These are phyloP conservation scores for Rotaria socialis DNA, from an alignment of 2,888 invertebrate species.

Conservation along the genomic window DNA sequence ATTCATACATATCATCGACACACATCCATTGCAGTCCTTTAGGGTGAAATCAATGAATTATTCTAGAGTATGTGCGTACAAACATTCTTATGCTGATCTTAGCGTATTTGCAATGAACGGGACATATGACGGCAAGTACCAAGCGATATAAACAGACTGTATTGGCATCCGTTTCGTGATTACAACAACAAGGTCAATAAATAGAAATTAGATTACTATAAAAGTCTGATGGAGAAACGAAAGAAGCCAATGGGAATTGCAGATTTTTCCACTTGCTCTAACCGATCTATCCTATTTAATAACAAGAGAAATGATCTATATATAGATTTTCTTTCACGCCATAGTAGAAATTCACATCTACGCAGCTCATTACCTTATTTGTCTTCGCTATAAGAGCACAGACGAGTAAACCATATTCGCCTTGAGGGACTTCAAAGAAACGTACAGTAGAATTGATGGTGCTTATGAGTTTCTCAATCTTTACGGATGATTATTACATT, in stretches of 20 bases:
- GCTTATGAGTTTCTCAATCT: conserved; percentile 13
- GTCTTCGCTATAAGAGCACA: neutral
- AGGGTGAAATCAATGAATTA: neutral
- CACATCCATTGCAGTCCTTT: neutral
- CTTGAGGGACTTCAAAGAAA: neutral
- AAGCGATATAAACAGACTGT: neutral
- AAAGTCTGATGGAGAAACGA: neutral
- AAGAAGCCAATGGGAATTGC: neutral
- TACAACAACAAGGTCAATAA: neutral
- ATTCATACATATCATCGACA: neutral
- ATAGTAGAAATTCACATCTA: neutral
- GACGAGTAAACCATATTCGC: neutral
- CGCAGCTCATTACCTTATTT: neutral
- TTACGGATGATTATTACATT: neutral
- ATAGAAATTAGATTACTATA: neutral
- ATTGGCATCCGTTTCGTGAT: neutral
- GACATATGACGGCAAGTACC: neutral
- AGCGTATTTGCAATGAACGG: neutral
- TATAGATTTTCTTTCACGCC: neutral
- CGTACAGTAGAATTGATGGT: neutral
- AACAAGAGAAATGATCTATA: neutral
- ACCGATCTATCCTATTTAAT: neutral
- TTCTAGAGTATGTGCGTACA: neutral
- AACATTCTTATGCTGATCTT: neutral
- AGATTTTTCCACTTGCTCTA: neutral